Evolutionary conservation across 2,888 invertebrate genomes (phyloP).

Genomic region (Nomada ferruginata): DNA sequence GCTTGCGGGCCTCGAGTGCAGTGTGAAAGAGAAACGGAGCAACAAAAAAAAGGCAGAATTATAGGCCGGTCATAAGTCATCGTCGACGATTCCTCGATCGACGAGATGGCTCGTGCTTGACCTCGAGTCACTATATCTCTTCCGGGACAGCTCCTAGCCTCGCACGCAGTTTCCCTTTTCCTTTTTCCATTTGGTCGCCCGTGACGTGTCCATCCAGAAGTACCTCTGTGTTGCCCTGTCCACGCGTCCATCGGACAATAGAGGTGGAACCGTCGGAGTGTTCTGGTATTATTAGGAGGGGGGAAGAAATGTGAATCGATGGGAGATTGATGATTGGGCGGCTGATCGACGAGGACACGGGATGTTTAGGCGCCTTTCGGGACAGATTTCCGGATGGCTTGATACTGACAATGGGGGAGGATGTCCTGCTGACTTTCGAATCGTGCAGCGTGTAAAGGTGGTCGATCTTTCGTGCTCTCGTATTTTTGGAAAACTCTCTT

Average conservation of each 20-base stretch:
- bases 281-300: constrained; percentile 35
- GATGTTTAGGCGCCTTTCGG: constrained; percentile 2
- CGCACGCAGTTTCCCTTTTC: constrained; percentile 8
- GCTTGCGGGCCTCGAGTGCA: constrained; percentile 1
- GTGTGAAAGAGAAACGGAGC: neutral
- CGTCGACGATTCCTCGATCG: constrained; percentile 52
- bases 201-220: constrained; percentile 38
- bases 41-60: neutral
- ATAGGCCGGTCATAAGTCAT: constrained; percentile 37
- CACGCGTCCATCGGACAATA: constrained; percentile 32
- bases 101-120: constrained; percentile 26
- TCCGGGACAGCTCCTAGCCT: neutral
- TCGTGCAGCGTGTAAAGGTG: neutral
- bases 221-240: constrained; percentile 23
- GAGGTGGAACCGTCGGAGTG: constrained; percentile 53
- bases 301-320: constrained; percentile 50
- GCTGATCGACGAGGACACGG: neutral
- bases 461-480: neutral
- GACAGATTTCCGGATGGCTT: constrained; percentile 23
- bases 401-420: constrained; percentile 24
- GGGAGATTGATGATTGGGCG: constrained; percentile 39
- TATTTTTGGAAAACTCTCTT: no score
- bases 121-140: constrained; percentile 28
- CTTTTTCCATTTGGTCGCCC: constrained; percentile 31
- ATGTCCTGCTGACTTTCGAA: neutral